Conservation (phyloP, 1,140 invertebrate genomes). For the Drosophila asahinai region DNA sequence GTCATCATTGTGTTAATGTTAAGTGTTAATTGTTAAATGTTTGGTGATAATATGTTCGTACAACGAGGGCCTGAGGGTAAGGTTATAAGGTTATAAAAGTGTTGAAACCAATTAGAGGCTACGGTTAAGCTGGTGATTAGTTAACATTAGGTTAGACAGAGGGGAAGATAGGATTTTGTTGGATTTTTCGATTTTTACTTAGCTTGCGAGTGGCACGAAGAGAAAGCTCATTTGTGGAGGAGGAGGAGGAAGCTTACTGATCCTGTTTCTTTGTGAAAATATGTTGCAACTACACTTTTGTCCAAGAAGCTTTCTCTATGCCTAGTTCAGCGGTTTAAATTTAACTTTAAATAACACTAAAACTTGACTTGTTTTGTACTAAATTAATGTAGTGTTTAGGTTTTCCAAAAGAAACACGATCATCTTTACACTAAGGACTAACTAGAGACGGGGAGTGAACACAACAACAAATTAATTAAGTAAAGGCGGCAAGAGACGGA, state of each 20-base stretch:
- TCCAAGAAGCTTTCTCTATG: not conserved
- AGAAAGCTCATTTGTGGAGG: conserved; percentile 65
- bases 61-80: conserved; percentile 67
- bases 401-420: not conserved
- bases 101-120: conserved; percentile 69
- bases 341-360: not conserved
- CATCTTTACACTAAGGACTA: not conserved
- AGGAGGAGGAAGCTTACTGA: not conserved
- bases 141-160: conserved; percentile 29
- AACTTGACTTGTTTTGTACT: not conserved
- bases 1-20: conserved; percentile 28
- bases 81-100: conserved; percentile 13
- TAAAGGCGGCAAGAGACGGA: conserved; percentile 1
- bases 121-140: conserved; percentile 26
- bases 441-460: conserved; percentile 3
- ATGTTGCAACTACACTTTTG: not conserved
- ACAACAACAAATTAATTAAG: conserved; percentile 20
- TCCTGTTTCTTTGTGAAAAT: not conserved
- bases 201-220: conserved; percentile 53
- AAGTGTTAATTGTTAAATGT: conserved; percentile 8
- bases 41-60: conserved; percentile 34
- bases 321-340: not conserved
- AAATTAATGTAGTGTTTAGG: not conserved
- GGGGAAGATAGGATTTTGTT: conserved; percentile 37
- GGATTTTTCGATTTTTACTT: conserved; percentile 7